Percentiles rank a stretch among this genome's conserved stretches.
These are phyloP conservation scores for Lagopus leucura DNA, from an alignment of 2,113 vertebrate species.

Conservation along the genomic window DNA sequence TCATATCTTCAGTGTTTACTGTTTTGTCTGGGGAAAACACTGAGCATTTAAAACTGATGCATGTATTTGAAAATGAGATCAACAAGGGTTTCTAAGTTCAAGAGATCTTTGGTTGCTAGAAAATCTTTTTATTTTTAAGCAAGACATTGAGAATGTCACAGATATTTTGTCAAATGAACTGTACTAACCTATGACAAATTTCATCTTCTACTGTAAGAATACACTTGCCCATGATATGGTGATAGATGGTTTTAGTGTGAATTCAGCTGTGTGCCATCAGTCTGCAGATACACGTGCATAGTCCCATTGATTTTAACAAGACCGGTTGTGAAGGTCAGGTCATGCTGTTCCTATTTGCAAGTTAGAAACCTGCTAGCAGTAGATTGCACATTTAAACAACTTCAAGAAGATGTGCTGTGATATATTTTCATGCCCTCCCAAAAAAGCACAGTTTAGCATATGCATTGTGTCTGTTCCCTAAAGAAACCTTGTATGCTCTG, in stretches of 20 bases:
- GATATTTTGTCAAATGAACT: not conserved
- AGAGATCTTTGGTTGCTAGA: not conserved
- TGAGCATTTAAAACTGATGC: slow-evolving; percentile 15
- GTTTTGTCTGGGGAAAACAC: slow-evolving; percentile 34
- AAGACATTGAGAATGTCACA: not conserved
- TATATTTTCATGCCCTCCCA: not conserved
- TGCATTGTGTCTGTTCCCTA: not conserved
- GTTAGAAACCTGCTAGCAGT: not conserved
- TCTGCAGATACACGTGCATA: not conserved
- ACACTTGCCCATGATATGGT: not conserved
- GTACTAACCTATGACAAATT: rapidly evolving
- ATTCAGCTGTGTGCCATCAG: not conserved
- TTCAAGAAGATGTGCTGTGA: not conserved
- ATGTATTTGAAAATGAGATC: slow-evolving; percentile 3
- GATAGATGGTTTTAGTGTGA: not conserved
- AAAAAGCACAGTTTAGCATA: not conserved
- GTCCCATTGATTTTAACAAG: not conserved
- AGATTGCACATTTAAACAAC: not conserved
- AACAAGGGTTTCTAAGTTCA: not conserved
- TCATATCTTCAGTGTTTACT: slow-evolving; percentile 41
- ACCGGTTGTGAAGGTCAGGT: not conserved
- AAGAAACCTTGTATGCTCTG: not conserved
- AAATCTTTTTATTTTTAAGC: not conserved
- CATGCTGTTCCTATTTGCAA: not conserved
- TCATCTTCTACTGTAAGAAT: not conserved